Percentiles rank a stretch among this genome's conserved stretches.
phyloP scores from a whole-genome alignment of 2,888 invertebrate genomes.

The Peribatodes rhomboidaria region DNA sequence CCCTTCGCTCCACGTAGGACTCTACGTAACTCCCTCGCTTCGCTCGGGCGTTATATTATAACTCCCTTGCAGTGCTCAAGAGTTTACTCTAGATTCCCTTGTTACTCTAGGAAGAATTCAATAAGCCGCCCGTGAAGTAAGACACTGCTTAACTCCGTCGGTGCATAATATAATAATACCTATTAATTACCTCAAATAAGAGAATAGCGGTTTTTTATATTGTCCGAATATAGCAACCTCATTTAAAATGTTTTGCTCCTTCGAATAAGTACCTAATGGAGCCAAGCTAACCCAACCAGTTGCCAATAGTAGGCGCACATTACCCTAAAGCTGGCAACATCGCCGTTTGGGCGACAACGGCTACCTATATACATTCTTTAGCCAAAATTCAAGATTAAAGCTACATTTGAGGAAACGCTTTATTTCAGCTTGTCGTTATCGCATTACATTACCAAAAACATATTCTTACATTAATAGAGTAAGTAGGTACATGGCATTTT shows the following conservation, averaged over 20 bases:
- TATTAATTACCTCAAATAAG: background rate
- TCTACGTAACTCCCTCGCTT: too few relatives aligned
- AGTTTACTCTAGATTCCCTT: too few relatives aligned
- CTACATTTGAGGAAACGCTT: constrained; percentile 5
- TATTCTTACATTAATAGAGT: background rate
- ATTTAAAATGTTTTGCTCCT: constrained; percentile 3
- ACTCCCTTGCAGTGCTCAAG: too few relatives aligned
- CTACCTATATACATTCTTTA: constrained; percentile 20
- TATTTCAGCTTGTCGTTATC: constrained; percentile 3
- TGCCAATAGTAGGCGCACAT: constrained; percentile 26
- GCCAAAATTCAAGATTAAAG: constrained; percentile 15
- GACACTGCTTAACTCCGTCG: too few relatives aligned
- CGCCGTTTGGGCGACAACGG: constrained; percentile 15
- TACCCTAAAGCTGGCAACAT: constrained; percentile 27
- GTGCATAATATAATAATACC: too few relatives aligned
- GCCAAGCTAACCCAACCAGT: constrained; percentile 28
- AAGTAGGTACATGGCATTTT: constrained; percentile 12
- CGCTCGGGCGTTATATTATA: too few relatives aligned
- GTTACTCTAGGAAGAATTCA: too few relatives aligned
- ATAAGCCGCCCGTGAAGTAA: too few relatives aligned
- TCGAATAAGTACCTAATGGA: constrained; percentile 8
- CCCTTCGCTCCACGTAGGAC: too few relatives aligned
- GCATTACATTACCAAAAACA: background rate
- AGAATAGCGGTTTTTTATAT: background rate
- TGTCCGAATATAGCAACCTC: background rate